Evolutionary conservation across 2,113 vertebrate genomes (phyloP), one percentile per base, ranked within the genome.

Genomic region (Silurus glanis): DNA sequence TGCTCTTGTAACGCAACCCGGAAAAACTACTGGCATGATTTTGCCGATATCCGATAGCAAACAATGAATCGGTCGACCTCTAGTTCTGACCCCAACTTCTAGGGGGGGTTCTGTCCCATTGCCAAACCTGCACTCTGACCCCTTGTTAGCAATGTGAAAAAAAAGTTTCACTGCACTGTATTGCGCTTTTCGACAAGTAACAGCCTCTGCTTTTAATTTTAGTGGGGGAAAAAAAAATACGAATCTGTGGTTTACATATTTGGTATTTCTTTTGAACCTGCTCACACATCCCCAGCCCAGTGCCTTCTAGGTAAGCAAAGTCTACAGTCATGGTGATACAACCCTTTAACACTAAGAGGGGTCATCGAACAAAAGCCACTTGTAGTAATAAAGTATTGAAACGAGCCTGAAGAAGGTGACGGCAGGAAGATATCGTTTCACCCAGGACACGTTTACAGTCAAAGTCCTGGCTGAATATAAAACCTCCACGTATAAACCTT

Each of bases 371-470:
- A 79, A 59, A 79, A 19, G 25, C 16, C 25, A 28, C 55, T 17
- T 59, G 76, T 59, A 25, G 53, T 79, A 17, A 79, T 37, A 28
- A 79, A 79, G 76, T 58, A 56, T 37, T 58, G 23, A 79, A 58
- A 58, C 51, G 16, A 56, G n/a, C 13, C 13, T n/a, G 71, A 74
- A 49, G 14, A 16, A 45, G 28, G 13, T 5, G 28, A 45, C 28
- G 45, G 16, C 2, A 75, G 13, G 23, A 55, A 55, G 53, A 78
- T 78, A 78, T 17, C 4, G 53, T 56, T 25, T 28, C 51, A 28
- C 51, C 17, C 13, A 28, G 53, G 23, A 56, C 14, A 1, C n/a
- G n/a, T 28, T 78, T 78, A 78, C 75, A 55, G n/a, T 12, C 6
- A 55, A 25, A 9, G 0, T 8, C 51, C 14, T 10, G 5, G 47